A percentile compares a stretch with the other conserved stretches of the same genome.
These are phyloP conservation scores for Myanophis thanlyinensis DNA, from an alignment of 2,113 vertebrate genomes.

Conservation along the genomic window DNA sequence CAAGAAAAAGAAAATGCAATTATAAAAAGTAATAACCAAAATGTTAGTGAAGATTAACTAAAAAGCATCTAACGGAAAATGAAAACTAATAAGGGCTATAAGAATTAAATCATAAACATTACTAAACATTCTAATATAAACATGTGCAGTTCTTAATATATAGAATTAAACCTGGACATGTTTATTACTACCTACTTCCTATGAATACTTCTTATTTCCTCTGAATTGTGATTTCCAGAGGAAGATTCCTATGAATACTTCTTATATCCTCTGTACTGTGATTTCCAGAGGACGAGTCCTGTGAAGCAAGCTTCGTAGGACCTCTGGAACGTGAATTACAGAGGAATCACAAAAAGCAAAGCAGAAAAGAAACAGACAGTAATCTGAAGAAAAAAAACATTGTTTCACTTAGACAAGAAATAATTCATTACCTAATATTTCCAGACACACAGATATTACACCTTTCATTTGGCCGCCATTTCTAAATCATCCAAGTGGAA, in stretches of 20 bases:
- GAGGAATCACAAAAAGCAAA: too few species aligned
- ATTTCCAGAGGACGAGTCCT: too few species aligned
- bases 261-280: too few species aligned
- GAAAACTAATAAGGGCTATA: too few species aligned
- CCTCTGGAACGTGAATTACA: too few species aligned
- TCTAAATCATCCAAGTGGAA: not conserved
- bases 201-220: not conserved
- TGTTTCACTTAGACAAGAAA: too few species aligned
- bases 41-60: not conserved
- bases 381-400: too few species aligned
- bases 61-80: not conserved
- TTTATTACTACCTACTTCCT: not conserved
- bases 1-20: too few species aligned
- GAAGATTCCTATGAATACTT: not conserved
- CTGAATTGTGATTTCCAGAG: not conserved
- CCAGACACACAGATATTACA: not conserved
- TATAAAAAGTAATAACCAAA: too few species aligned
- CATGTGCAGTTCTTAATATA: not conserved
- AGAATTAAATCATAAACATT: fast-evolving
- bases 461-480: not conserved
- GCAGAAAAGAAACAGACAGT: too few species aligned
- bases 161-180: not conserved
- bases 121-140: not conserved
- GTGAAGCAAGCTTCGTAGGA: too few species aligned
- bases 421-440: too few species aligned